A percentile compares a stretch with the other conserved stretches of the same genome.
Conservation (phyloP, 2,888 invertebrate species). For the Archips xylosteana region DNA sequence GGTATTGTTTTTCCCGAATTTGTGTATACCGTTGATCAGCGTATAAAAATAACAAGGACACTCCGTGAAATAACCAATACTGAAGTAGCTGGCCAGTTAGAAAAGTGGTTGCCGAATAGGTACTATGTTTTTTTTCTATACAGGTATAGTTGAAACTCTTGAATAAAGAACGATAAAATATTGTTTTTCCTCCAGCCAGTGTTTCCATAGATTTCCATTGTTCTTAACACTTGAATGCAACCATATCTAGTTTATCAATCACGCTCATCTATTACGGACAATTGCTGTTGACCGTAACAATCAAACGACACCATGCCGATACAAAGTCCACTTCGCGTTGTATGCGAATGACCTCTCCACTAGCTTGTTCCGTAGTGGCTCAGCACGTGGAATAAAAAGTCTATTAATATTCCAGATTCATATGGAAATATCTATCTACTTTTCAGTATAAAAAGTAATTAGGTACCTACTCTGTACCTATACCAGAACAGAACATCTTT, state of each 20-base stretch:
- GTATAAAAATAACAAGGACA: too few relatives aligned
- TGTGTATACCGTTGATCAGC: too few relatives aligned
- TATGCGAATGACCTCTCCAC: constrained; percentile 35
- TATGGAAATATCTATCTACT: neutral
- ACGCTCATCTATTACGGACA: constrained; percentile 34
- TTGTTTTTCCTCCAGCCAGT: neutral
- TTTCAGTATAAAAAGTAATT: too few relatives aligned
- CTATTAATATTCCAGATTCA: neutral
- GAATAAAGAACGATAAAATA: neutral
- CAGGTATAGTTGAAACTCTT: neutral
- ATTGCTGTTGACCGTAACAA: constrained; percentile 43
- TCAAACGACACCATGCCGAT: constrained; percentile 34
- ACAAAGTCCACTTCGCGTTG: constrained; percentile 46
- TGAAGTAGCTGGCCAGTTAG: too few relatives aligned
- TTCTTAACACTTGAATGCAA: constrained; percentile 1
- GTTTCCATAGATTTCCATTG: neutral
- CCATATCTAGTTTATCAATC: constrained; percentile 30
- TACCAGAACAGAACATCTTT: too few relatives aligned
- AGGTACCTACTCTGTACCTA: too few relatives aligned
- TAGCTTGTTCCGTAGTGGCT: neutral
- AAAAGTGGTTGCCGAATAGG: too few relatives aligned
- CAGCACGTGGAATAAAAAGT: neutral
- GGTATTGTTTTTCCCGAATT: too few relatives aligned
- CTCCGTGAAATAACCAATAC: too few relatives aligned
- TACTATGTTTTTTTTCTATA: too few relatives aligned